A percentile compares a stretch with the other conserved stretches of the same genome.
phyloP scores from a whole-genome alignment of 1,140 invertebrate species.

The Eulimnadia texana region DNA sequence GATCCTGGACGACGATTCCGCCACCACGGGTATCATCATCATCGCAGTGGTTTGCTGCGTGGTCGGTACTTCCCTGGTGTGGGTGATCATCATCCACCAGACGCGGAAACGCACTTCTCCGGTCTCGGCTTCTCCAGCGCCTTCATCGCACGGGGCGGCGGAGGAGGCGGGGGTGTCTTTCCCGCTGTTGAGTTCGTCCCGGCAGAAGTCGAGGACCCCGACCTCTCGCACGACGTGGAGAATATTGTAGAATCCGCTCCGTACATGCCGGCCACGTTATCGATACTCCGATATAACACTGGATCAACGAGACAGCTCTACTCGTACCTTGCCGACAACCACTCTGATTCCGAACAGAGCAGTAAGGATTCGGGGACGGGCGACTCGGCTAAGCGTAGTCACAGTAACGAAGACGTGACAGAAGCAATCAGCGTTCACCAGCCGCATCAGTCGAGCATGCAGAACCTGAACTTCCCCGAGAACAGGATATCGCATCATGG shows the following conservation, averaged over 20 bases:
- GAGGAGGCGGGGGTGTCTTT: neutral
- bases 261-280: neutral
- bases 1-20: conserved; percentile 39
- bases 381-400: conserved; percentile 47
- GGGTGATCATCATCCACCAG: conserved; percentile 84
- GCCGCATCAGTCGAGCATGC: neutral
- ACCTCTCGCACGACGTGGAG: neutral
- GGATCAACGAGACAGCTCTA: conserved; percentile 22
- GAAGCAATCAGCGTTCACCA: neutral
- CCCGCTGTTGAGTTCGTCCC: conserved; percentile 8
- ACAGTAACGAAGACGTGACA: conserved; percentile 15
- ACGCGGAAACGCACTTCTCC: conserved; percentile 43
- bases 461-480: neutral
- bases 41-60: conserved; percentile 80
- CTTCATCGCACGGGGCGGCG: neutral
- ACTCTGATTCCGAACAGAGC: conserved; percentile 33
- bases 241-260: neutral
- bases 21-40: conserved; percentile 65
- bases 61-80: conserved; percentile 73
- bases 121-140: conserved; percentile 20
- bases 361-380: conserved; percentile 43
- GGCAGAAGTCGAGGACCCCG: conserved; percentile 10
- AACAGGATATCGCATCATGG: neutral
- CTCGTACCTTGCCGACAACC: conserved; percentile 25
- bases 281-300: conserved; percentile 23